These are phyloP conservation scores for Hirundichthys speculiger DNA, from an alignment of 2,113 vertebrate species.

Conservation along the genomic window DNA sequence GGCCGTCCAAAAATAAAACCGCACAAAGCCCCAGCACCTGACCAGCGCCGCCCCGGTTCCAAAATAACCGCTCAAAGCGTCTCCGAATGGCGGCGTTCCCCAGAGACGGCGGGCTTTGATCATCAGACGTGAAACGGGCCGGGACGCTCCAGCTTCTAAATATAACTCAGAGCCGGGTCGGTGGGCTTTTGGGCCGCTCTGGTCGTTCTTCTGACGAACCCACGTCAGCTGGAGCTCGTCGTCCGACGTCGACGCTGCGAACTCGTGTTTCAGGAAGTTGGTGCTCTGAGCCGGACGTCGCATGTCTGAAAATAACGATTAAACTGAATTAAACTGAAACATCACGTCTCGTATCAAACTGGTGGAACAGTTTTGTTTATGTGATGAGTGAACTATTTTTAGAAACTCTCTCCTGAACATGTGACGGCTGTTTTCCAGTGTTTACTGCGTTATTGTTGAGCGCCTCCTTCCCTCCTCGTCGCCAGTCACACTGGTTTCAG, in stretches of 20 bases:
- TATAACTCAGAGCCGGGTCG: constrained; percentile 26
- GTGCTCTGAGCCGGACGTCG: too few relatives aligned
- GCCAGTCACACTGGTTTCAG: too few relatives aligned
- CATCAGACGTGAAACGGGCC: constrained; percentile 26
- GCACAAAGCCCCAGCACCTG: constrained; percentile 35
- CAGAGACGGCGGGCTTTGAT: constrained; percentile 23
- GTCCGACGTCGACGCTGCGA: too few relatives aligned
- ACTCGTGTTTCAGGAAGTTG: too few relatives aligned
- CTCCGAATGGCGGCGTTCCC: constrained; percentile 22
- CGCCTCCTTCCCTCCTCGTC: too few relatives aligned
- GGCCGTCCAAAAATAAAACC: constrained; percentile 13
- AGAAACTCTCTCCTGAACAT: too few relatives aligned
- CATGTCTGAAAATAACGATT: neutral
- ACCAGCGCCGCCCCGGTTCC: neutral
- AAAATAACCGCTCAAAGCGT: constrained; percentile 19
- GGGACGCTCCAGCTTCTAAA: constrained; percentile 23
- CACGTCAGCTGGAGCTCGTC: neutral
- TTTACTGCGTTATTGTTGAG: too few relatives aligned
- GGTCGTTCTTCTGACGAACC: constrained; percentile 15
- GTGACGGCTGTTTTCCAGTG: too few relatives aligned
- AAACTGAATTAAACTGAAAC: too few relatives aligned
- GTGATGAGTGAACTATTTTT: too few relatives aligned
- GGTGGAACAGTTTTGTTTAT: too few relatives aligned
- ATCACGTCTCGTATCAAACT: too few relatives aligned
- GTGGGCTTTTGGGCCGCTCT: constrained; percentile 21